Evolutionary conservation across 2,797 vertebrate species (phyloP), one percentile per base, ranked within the genome.

Genomic region (Kryptolebias ocellatus): DNA sequence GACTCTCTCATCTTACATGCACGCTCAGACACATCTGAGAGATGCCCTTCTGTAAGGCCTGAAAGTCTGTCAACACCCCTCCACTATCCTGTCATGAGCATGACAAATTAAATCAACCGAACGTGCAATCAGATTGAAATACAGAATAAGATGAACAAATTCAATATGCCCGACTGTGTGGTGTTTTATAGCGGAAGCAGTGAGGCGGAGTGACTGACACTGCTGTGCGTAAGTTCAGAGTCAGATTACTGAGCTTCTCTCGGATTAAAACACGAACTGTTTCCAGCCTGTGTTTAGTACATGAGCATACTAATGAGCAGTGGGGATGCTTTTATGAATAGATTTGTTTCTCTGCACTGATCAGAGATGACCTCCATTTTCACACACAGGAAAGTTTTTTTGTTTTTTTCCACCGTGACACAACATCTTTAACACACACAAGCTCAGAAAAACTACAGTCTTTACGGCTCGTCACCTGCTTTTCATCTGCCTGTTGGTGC

Each of bases 31-130:
- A 50, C 58, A 63, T 76, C 53, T 65, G 64, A 80, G 60, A 68
- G 60, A 79, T 74, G 52, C 65, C 27, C 67, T 52, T 64, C 69
- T 44, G 58, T 52, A 39, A 39, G 24, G 17, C 76, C 65, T 81
- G 59, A 87, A 76, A 80, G 70, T 85, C 78, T 79, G 83, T 87
- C 83, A 87, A 77, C 76, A 74, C 71, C 81, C 68, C 55, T 63
- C n/a, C 45, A 65, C 10, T 24, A 61, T 59, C 67, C 53, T 72
- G 65, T 82, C 64, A 79, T 68, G 55, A 83, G 80, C 74, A 68
- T 11, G 46, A 61, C 73, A 80, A 90, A 89, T 90, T 84, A 80
- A 85, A 90, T 92, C 85, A 90, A 79, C 76, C 71, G 67, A 78
- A 85, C 60, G 76, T 67, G 73, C 67, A 86, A 89, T 87, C 71